Evolutionary conservation across 2,888 invertebrate species (phyloP).

Genomic region (Drosophila pseudotalamancana): DNA sequence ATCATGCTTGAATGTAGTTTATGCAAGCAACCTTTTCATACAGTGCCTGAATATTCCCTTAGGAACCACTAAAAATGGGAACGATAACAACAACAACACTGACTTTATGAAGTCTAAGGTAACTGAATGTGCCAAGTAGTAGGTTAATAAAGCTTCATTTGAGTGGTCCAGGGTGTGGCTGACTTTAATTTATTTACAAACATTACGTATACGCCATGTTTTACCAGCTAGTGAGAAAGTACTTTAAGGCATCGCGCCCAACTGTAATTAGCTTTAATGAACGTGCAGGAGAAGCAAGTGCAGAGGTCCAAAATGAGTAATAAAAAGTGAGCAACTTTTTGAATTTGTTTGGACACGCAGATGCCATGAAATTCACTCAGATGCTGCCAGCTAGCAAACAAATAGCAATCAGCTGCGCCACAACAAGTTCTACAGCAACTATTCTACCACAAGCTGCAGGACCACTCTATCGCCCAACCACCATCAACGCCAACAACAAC

Average conservation of each 20-base stretch:
- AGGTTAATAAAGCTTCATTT: slow-evolving; percentile 13
- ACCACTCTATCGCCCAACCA: slow-evolving; percentile 1
- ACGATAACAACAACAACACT: background rate
- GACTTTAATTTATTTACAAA: slow-evolving; percentile 20
- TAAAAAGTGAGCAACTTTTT: slow-evolving; percentile 7
- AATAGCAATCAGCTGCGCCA: slow-evolving; percentile 49
- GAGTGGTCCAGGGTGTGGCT: slow-evolving; percentile 1
- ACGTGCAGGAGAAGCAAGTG: slow-evolving; percentile 24
- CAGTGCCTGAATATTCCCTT: too few species aligned
- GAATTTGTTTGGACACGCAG: slow-evolving; percentile 26
- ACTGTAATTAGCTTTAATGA: slow-evolving; percentile 46
- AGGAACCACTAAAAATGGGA: too few species aligned
- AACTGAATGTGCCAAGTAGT: slow-evolving; percentile 19
- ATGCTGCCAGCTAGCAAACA: slow-evolving; percentile 44
- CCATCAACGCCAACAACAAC: slow-evolving; percentile 18
- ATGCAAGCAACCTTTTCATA: too few species aligned
- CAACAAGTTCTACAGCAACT: slow-evolving; percentile 36
- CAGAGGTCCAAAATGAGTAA: background rate
- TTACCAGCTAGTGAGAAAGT: background rate
- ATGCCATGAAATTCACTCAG: slow-evolving; percentile 29
- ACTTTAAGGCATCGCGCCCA: slow-evolving; percentile 20
- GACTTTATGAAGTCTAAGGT: slow-evolving; percentile 27
- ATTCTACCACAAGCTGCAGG: background rate
- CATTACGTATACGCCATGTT: slow-evolving; percentile 54
- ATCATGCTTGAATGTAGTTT: too few species aligned